Base-by-base conservation (phyloP, 2,797 vertebrate genomes). In the Rhynchotus rufescens region DNA sequence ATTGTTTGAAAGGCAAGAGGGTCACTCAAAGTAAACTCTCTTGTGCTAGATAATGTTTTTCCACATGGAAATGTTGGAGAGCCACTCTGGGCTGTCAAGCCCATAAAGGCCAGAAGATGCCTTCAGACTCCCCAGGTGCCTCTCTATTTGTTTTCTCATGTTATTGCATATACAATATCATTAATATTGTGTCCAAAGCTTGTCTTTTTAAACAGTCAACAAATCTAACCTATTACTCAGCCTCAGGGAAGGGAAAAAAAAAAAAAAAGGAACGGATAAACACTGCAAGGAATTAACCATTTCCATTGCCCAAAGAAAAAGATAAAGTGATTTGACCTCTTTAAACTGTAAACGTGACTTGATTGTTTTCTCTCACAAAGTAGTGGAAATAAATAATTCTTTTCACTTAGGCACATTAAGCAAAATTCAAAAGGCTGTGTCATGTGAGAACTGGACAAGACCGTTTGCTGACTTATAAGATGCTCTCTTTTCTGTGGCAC, bases 21-120 rank as follows among this genome's bases (percentile, higher is more conserved):
- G 92, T 97, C 94, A 93, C 61, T 95, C 80, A 96, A 84, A 96
- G 88, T 94, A 95, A 96, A 96, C 92, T 72, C 54, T 92, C 17
- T 65, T 2, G 2, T 60, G 57, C 80, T 79, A 57, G 49, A n/a
- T 57, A 17, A 21, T 92, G 81, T 92, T 96, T 95, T 93, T 92
- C 65, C 69, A 83, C 66, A 59, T 77, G 84, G 88, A 95, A 84
- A 79, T 69, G 59, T 79, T 91, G 78, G 86, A 86, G 56, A 86
- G 85, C 72, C 42, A 25, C 65, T 91, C 83, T 74, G 59, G 90
- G 76, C 91, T 90, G 84, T 90, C 72, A 91, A 91, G 56, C 40
- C 73, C 36, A 72, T 71, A 74, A 92, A 49, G 82, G 68, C 84
- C 69, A 90, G 79, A 84, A 94, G 93, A 96, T 92, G 83, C 89